Conservation (phyloP, 2,888 invertebrate genomes). For the Drosophila ezoana region DNA sequence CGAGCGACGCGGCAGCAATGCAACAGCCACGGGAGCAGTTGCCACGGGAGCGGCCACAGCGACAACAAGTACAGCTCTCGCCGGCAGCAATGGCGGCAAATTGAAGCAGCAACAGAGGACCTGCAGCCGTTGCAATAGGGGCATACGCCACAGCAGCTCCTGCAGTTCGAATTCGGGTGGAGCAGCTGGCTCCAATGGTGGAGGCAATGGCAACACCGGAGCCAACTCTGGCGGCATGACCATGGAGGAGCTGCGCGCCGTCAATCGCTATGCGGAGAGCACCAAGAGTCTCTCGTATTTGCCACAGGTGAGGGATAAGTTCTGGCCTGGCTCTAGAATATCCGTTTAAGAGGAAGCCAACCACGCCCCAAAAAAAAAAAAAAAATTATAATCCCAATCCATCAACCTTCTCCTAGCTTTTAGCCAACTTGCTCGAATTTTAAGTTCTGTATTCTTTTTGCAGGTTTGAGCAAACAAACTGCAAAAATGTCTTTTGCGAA, state of each 20-base stretch:
- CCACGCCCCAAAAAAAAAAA: background rate
- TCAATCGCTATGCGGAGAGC: slow-evolving; percentile 96
- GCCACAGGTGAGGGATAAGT: slow-evolving; percentile 91
- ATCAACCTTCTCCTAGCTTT: slow-evolving; percentile 16
- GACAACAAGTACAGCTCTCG: slow-evolving; percentile 10
- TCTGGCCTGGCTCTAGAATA: slow-evolving; percentile 84
- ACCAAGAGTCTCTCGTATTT: slow-evolving; percentile 96
- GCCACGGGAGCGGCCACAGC: slow-evolving; percentile 10
- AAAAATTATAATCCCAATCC: background rate
- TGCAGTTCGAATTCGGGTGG: slow-evolving; percentile 87
- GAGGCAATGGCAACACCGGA: slow-evolving; percentile 82
- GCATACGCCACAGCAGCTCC: slow-evolving; percentile 84
- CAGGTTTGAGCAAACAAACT: slow-evolving; percentile 63
- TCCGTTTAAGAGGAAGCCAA: slow-evolving; percentile 78
- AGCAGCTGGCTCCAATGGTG: slow-evolving; percentile 81
- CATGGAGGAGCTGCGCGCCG: slow-evolving; percentile 92
- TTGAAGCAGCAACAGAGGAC: slow-evolving; percentile 68
- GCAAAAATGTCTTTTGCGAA: slow-evolving; percentile 37
- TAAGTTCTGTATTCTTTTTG: slow-evolving; percentile 70
- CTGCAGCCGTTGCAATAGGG: slow-evolving; percentile 83
- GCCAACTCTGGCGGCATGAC: slow-evolving; percentile 86
- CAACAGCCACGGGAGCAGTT: slow-evolving; percentile 30
- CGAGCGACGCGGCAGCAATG: slow-evolving; percentile 50
- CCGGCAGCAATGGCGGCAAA: slow-evolving; percentile 46
- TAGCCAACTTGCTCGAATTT: slow-evolving; percentile 45